Base-by-base conservation (phyloP, 2,888 invertebrate genomes). In the Ophraella communa region DNA sequence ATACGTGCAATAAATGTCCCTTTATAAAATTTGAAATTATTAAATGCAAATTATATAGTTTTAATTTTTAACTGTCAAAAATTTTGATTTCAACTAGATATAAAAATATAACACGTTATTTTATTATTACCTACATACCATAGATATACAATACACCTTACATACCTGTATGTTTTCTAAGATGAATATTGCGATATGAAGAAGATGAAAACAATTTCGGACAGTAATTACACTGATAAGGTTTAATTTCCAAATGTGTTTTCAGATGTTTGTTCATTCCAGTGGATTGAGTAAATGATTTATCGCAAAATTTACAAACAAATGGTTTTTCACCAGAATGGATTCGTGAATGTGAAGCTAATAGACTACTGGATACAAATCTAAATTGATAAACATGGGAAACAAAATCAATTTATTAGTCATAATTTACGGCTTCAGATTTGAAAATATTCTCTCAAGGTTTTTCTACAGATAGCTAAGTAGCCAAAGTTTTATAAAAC, bases 301-400 rank as follows among this genome's bases (percentile, higher is more conserved):
- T 76, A n/a, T 73, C 71, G 55, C 79, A 79, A 39, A 73, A 65
- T 18, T 71, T 68, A 63, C 78, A 78, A 23, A 61, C 33, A 62
- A 74, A 78, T 10, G 77, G 78, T 20, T 73, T 66, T 66, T 78
- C 77, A 21, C 75, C 75, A 4, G 78, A 74, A 58, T 78, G 78
- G 3, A 72, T 68, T 44, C 77, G 67, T 62, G 66, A 69, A 66
- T 79, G 79, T 5, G 74, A 71, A n/a, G 74, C 74, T 24, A 79
- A 64, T 54, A 73, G 70, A 54, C 77, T 75, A 56, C 73, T 74
- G 8, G 78, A 77, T n/a, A 78, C 74, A 70, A 79, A 79, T 24
- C 77, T 78, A 64, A 4, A 75, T 68, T n/a, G 44, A 55, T 49
- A 49, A 14, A 8, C 33, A 49, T 47, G 4, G 1, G 5, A 21